Percentiles rank a stretch among this genome's conserved stretches.
Conservation (phyloP, 2,113 vertebrate species). For the Dasyurus viverrinus region DNA sequence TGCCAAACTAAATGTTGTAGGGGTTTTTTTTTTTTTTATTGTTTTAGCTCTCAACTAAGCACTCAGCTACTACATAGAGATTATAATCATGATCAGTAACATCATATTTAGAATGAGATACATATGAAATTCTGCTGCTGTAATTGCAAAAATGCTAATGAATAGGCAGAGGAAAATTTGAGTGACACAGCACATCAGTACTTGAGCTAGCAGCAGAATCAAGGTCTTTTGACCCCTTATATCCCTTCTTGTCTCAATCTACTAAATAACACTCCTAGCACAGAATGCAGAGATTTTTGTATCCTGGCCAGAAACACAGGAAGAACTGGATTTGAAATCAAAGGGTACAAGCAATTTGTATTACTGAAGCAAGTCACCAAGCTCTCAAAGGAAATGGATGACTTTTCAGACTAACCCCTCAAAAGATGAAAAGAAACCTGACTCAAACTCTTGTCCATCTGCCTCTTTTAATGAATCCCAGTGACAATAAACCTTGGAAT, state of each 20-base stretch:
- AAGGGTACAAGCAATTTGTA: constrained; percentile 18
- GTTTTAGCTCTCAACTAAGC: neutral
- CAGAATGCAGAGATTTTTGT: neutral
- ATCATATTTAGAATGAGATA: neutral
- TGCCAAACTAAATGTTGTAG: neutral
- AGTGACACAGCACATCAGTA: neutral
- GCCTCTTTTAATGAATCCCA: constrained; percentile 6
- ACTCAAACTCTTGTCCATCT: neutral
- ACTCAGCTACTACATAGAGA: neutral
- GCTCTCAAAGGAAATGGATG: neutral
- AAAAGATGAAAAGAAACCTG: neutral
- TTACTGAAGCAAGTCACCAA: neutral
- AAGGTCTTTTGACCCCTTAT: neutral
- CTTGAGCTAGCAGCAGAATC: constrained; percentile 7
- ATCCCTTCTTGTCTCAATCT: neutral
- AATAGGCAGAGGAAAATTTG: neutral
- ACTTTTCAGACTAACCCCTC: neutral
- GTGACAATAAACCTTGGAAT: constrained; percentile 29
- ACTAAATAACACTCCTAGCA: neutral
- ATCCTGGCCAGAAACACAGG: neutral
- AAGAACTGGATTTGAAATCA: neutral
- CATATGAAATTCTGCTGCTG: neutral
- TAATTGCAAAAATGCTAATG: neutral
- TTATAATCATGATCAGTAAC: neutral
- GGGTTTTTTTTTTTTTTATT: constrained; percentile 10